Percentiles rank a stretch among this genome's conserved stretches.
These are phyloP conservation scores for Lanistes nyassanus DNA, from an alignment of 1,140 invertebrate genomes.

Conservation along the genomic window DNA sequence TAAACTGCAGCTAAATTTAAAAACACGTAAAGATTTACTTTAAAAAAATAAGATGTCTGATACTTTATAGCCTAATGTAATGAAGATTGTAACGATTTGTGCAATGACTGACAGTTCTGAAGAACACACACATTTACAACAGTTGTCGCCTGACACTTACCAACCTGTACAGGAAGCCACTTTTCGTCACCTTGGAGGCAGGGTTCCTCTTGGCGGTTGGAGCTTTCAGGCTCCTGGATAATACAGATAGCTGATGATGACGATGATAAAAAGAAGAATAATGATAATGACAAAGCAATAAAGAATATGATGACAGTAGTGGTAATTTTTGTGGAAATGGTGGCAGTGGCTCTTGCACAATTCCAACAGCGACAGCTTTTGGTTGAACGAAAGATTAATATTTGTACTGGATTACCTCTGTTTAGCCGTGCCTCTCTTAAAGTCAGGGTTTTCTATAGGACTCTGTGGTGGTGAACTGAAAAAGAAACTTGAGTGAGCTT, in stretches of 20 bases:
- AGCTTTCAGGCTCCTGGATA: slow-evolving; percentile 53
- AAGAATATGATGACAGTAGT: background rate
- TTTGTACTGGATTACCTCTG: slow-evolving; percentile 21
- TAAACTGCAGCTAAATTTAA: background rate
- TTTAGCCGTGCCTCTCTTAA: slow-evolving; percentile 18
- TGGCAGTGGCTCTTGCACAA: background rate
- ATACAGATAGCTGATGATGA: too few relatives aligned
- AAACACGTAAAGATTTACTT: background rate
- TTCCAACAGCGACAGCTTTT: background rate
- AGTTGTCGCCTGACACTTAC: slow-evolving; percentile 79
- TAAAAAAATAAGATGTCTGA: background rate
- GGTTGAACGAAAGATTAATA: background rate
- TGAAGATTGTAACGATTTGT: background rate
- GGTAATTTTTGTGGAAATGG: background rate
- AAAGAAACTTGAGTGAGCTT: slow-evolving; percentile 8
- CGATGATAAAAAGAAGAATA: too few relatives aligned
- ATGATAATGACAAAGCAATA: slow-evolving; percentile 24
- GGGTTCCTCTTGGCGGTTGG: slow-evolving; percentile 64
- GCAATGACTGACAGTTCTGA: background rate
- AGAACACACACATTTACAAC: background rate
- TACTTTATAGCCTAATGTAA: background rate
- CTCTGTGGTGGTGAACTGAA: slow-evolving; percentile 22
- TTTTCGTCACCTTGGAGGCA: slow-evolving; percentile 82
- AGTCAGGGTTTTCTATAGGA: slow-evolving; percentile 5
- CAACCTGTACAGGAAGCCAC: slow-evolving; percentile 92